Base-by-base conservation (phyloP, 2,888 invertebrate genomes). In the Caenorhabditis sp. region DNA sequence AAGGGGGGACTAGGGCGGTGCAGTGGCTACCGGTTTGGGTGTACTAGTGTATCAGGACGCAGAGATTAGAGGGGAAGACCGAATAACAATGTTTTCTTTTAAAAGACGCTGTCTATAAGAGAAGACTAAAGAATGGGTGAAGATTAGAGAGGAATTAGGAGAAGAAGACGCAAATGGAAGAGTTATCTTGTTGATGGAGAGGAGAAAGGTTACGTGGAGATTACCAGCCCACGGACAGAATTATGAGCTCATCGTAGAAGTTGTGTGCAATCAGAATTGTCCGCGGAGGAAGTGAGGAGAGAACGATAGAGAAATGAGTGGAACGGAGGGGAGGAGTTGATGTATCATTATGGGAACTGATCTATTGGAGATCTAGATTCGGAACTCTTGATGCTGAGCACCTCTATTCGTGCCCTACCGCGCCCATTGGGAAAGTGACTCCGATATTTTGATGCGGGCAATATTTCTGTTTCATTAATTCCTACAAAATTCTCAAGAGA, bases 101-200 rank as follows among this genome's bases (percentile, higher is more conserved):
- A n/a, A n/a, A 40, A 40, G 40, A 13, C 6, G 13, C 2, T 40
- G 40, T 8, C 40, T 40, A 13, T 32, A 9, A 9, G 2, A 24
- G 2, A 11, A 22, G n/a, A 9, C 15, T 13, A 51, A 50, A 50
- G 50, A 50, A 22, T 50, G 18, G 32, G 37, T 18, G 44, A 13
- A 55, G 44, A 56, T 18, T 18, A 28, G 35, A 37, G 67, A 50
- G 47, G 47, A 62, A 40, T 40, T 40, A 40, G 40, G 13, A 40
- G 58, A 37, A 37, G 32, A n/a, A n/a, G 62, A 40, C 47, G 15
- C 2, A 22, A 32, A 51, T 20, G 53, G 18, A 53, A 51, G 53
- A 53, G 51, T 53, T 65, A 50, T 50, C 47, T 62, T 44, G 37
- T 64, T 64, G 50, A n/a, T 47, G 18, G 20, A n/a, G 15, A 6